Base-by-base conservation (phyloP, 2,888 invertebrate genomes). In the Deilephila elpenor region DNA sequence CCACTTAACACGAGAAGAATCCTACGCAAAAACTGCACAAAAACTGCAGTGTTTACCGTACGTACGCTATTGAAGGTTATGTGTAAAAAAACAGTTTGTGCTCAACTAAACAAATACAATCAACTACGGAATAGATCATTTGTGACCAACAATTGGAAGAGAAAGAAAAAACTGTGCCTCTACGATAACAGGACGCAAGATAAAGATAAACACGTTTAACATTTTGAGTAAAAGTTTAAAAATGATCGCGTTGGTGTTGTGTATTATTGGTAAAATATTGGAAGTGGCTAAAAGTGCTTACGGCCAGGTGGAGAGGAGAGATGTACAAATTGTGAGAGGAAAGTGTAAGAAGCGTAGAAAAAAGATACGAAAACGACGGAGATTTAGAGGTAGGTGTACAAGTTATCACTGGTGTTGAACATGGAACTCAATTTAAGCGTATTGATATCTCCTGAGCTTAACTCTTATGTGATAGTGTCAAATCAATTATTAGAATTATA, bases 181-280 rank as follows among this genome's bases (percentile, higher is more conserved):
- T 64, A 72, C 80, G 80, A 85, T 84, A 82, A 78, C 76, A 74
- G 62, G 56, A 74, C 59, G 74, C 8, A 71, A 79, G 78, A 78
- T 79, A 80, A 72, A 75, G 81, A 83, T 79, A 79, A 83, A 77
- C 72, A 70, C 72, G 77, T 76, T 59, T 74, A 62, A 76, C 75
- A 73, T 73, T 75, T 71, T 76, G 78, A 56, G 73, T 75, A 75
- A 76, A 75, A 80, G 74, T 73, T 75, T 78, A 75, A 84, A 84
- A 80, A 94, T 94, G 93, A 92, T 93, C 73, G 93, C 83, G 34
- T 78, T 92, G 75, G 86, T 92, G 82, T 82, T 92, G 85, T 93
- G 85, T 79, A 83, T 93, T 73, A 79, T 91, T 75, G 85, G 87
- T 4, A 90, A 89, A 84, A 79, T 93, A 75, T 84, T 91, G 75